Evolutionary conservation across 2,113 vertebrate species (phyloP).

Genomic region (Oreocharis arfaki): DNA sequence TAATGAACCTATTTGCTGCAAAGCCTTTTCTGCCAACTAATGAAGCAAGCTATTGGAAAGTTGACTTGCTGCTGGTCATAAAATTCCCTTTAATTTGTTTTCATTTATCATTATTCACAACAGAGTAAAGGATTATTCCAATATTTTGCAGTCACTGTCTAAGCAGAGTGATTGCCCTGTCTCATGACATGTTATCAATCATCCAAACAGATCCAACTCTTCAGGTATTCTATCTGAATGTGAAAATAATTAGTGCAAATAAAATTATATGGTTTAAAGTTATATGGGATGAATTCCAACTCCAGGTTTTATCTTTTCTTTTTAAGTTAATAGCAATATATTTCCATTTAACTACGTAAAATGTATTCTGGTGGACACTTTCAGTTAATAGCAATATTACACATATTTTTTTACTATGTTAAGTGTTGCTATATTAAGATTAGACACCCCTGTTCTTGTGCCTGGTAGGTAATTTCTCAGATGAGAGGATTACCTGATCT

Average conservation of each 20-base stretch:
- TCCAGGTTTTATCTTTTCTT: not conserved
- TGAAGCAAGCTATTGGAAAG: not conserved
- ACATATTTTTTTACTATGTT: not conserved
- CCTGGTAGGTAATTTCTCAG: not conserved
- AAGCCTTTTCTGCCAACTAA: not conserved
- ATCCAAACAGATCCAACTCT: not conserved
- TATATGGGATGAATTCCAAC: not conserved
- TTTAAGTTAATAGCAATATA: not conserved
- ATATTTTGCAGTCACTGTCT: not conserved
- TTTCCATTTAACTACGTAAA: not conserved
- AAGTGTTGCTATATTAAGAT: not conserved
- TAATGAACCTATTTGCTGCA: not conserved
- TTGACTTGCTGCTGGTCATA: not conserved
- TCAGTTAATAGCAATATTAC: not conserved
- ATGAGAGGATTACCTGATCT: not conserved
- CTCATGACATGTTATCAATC: not conserved
- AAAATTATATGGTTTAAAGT: not conserved
- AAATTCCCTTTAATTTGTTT: not conserved
- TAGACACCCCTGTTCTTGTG: not conserved
- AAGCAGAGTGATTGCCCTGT: not conserved
- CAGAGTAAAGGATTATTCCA: not conserved
- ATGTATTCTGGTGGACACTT: not conserved
- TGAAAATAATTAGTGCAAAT: slow-evolving; percentile 25
- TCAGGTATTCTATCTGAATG: not conserved
- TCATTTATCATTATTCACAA: not conserved